These are phyloP conservation scores for Caenorhabditis macrosperma DNA, from an alignment of 2,888 invertebrate species.

Conservation along the genomic window DNA sequence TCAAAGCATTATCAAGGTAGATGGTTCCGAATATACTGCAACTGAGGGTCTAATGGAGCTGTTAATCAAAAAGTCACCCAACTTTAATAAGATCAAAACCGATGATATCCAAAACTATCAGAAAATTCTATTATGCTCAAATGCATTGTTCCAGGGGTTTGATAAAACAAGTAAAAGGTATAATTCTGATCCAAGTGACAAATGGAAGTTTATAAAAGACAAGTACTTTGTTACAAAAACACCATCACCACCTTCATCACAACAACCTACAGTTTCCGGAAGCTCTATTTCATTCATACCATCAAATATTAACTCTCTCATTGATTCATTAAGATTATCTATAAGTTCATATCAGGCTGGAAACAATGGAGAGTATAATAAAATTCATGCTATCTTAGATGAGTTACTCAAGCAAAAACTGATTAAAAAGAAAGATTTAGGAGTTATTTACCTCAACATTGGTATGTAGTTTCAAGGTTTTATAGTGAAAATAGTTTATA, in stretches of 20 bases:
- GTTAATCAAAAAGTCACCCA: constrained; percentile 68
- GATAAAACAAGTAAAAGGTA: constrained; percentile 62
- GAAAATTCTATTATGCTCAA: constrained; percentile 63
- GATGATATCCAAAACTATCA: constrained; percentile 61
- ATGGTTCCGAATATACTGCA: constrained; percentile 52
- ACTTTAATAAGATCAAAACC: constrained; percentile 40
- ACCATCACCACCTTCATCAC: constrained; percentile 5
- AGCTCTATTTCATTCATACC: too few relatives aligned
- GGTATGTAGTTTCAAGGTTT: too few relatives aligned
- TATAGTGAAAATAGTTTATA: not conserved
- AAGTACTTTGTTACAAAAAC: constrained; percentile 59
- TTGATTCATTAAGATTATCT: constrained; percentile 50
- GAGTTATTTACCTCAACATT: too few relatives aligned
- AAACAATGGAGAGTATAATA: constrained; percentile 64
- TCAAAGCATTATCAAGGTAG: constrained; percentile 61
- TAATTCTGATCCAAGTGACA: constrained; percentile 70
- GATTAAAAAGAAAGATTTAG: constrained; percentile 24
- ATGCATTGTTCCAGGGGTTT: constrained; percentile 66
- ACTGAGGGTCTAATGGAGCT: constrained; percentile 66
- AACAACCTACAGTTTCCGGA: too few relatives aligned
- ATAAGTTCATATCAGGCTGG: constrained; percentile 67
- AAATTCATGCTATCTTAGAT: constrained; percentile 64
- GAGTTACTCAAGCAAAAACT: constrained; percentile 42
- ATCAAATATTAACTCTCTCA: constrained; percentile 52
- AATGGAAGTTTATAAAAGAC: constrained; percentile 68